Percentiles rank a stretch among this genome's conserved stretches.
Evolutionary conservation across 2,797 vertebrate species (phyloP).

Genomic region (Scolopax rusticola): DNA sequence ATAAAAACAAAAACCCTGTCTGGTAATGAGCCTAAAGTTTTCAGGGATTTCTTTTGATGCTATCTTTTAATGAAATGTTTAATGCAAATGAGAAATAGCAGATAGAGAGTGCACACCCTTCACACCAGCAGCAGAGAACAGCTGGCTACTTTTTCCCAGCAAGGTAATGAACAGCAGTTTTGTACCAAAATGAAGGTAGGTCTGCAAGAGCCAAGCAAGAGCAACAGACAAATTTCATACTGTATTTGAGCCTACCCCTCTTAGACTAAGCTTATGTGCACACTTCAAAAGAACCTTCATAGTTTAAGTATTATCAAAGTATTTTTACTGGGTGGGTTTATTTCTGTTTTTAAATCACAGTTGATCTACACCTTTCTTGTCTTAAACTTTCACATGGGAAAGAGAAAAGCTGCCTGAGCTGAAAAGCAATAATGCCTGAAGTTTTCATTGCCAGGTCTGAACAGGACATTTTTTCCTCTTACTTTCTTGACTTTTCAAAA

Average conservation of each 20-base stretch:
- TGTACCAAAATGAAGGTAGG: not conserved
- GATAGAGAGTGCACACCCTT: not conserved
- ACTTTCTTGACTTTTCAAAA: not conserved
- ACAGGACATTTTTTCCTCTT: not conserved
- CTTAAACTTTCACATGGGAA: not conserved
- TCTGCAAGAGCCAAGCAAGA: conserved; percentile 5
- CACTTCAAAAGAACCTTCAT: not conserved
- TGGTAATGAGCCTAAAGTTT: not conserved
- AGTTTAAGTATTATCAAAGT: not conserved
- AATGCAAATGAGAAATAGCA: not conserved
- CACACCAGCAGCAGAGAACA: not conserved
- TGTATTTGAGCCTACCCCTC: not conserved
- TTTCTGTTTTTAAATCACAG: not conserved
- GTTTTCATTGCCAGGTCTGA: not conserved
- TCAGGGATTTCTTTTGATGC: not conserved
- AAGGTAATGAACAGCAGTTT: not conserved
- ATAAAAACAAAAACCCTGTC: conserved; percentile 35
- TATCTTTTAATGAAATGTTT: not conserved
- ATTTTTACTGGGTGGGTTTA: not conserved
- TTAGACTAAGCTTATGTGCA: not conserved
- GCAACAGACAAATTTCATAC: not conserved
- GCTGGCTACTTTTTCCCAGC: not conserved
- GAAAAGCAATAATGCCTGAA: not conserved
- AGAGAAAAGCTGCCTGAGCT: not conserved
- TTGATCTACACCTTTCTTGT: not conserved